Evolutionary conservation across 2,797 vertebrate genomes (phyloP).

Genomic region (Setipinna tenuifilis): DNA sequence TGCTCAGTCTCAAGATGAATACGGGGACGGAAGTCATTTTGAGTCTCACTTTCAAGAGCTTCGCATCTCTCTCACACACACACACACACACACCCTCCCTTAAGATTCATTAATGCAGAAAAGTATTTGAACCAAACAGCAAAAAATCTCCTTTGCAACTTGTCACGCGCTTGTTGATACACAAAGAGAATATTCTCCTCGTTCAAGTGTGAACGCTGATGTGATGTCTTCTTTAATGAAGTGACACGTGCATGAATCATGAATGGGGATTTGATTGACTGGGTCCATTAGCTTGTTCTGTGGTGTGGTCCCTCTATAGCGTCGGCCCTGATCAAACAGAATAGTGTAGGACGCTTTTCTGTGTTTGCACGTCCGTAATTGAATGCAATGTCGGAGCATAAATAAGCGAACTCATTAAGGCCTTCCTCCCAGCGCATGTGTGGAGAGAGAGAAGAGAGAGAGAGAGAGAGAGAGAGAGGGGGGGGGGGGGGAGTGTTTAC

Average conservation of each 20-base stretch:
- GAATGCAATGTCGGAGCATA: constrained; percentile 26
- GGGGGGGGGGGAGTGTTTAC: not conserved
- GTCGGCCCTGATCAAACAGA: constrained; percentile 32
- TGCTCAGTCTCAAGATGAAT: not conserved
- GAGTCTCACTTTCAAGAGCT: not conserved
- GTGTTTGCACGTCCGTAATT: constrained; percentile 15
- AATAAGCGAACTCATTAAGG: constrained; percentile 28
- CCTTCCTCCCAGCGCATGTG: constrained; percentile 9
- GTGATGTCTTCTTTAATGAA: constrained; percentile 35
- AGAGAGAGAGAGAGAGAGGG: not conserved
- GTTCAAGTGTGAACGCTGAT: not conserved
- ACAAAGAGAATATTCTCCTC: constrained; percentile 5
- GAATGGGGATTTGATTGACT: constrained; percentile 45
- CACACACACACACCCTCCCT: not conserved
- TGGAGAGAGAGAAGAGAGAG: not conserved
- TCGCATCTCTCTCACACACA: not conserved
- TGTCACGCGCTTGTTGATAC: not conserved
- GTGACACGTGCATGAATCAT: constrained; percentile 38
- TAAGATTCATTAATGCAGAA: not conserved
- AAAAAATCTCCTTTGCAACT: not conserved
- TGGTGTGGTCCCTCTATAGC: constrained; percentile 7
- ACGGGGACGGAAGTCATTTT: not conserved
- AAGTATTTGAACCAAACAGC: not conserved
- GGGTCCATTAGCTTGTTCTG: constrained; percentile 43
- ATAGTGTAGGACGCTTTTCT: constrained; percentile 2